Evolutionary conservation across 2,113 vertebrate species (phyloP).

Genomic region (Saimiri boliviensis): DNA sequence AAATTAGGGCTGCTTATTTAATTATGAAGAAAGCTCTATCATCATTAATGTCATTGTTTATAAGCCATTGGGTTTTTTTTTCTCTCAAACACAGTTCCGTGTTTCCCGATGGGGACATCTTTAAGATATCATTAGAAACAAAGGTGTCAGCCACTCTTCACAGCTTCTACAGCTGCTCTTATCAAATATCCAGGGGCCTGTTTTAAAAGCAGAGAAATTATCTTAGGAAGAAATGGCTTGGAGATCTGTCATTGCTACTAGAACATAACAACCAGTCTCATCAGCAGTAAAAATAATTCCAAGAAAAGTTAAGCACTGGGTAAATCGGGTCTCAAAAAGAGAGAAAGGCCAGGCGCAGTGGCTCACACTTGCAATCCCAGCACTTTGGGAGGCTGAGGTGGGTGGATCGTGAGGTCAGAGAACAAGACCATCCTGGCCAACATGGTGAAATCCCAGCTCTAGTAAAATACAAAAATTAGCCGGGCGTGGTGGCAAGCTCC

Average conservation of each 20-base stretch:
- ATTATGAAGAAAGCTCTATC: background rate
- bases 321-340: background rate
- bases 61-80: background rate
- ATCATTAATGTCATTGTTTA: background rate
- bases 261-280: background rate
- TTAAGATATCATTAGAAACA: background rate
- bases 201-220: background rate
- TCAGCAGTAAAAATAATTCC: background rate
- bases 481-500: no score
- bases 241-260: background rate
- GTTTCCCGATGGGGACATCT: background rate
- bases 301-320: background rate
- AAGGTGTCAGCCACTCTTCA: background rate
- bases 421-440: no score
- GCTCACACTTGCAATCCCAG: no score
- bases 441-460: no score
- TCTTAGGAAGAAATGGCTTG: background rate
- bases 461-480: no score
- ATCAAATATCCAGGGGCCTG: background rate
- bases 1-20: slow-evolving; percentile 35
- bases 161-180: background rate
- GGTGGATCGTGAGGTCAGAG: no score
- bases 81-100: background rate
- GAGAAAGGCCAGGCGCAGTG: no score
- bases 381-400: no score